Conservation (phyloP, 2,113 vertebrate genomes). For the Microcebus ravelobensis region DNA sequence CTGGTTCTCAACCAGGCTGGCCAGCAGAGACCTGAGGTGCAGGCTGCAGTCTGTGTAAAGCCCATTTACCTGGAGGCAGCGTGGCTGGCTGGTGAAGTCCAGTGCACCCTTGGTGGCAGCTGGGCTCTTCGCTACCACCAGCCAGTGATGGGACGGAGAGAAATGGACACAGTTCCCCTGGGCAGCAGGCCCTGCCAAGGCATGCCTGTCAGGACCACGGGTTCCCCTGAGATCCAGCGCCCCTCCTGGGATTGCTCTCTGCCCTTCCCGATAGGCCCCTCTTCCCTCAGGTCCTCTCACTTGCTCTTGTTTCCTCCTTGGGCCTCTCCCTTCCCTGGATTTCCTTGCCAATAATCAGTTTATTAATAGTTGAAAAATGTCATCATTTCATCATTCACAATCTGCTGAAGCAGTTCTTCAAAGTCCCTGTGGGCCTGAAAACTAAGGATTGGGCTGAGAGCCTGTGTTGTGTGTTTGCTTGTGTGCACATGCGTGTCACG, state of each 20-base stretch:
- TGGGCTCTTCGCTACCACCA: not conserved
- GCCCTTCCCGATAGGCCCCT: too few species aligned
- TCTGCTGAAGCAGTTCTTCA: not conserved
- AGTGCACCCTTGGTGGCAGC: accelerated
- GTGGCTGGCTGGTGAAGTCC: accelerated
- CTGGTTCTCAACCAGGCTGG: not conserved
- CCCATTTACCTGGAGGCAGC: not conserved
- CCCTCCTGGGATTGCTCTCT: not conserved
- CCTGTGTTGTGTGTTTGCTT: not conserved
- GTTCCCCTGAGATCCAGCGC: not conserved
- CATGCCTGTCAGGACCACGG: accelerated
- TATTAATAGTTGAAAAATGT: not conserved
- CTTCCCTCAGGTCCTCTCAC: not conserved
- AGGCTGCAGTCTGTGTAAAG: not conserved
- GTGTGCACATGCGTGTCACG: not conserved
- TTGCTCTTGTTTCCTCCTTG: not conserved
- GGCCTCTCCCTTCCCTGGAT: not conserved
- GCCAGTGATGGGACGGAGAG: accelerated
- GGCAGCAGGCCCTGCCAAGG: not conserved
- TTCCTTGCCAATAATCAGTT: not conserved
- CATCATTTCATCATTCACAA: not conserved
- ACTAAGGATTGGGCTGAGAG: not conserved
- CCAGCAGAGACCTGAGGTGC: not conserved
- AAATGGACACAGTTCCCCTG: accelerated
- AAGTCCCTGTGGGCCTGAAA: not conserved